Percentiles rank a stretch among this genome's conserved stretches.
Evolutionary conservation across 1,140 invertebrate genomes (phyloP).

Genomic region (Anastrepha ludens): DNA sequence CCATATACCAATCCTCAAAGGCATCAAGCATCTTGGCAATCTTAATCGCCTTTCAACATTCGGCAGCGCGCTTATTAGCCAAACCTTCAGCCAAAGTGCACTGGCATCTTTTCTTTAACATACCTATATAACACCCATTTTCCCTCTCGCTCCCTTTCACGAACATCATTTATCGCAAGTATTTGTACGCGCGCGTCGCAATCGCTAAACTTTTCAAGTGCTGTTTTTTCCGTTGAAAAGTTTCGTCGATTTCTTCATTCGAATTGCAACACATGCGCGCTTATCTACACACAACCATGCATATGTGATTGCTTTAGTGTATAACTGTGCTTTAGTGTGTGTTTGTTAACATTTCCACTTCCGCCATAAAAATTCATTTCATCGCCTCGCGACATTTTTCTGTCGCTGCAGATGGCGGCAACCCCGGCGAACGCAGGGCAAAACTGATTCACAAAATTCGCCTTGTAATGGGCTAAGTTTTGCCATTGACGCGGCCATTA

Average conservation of each 20-base stretch:
- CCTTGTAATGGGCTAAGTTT: slow-evolving; percentile 58
- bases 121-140: background rate
- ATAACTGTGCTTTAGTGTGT: background rate
- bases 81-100: slow-evolving; percentile 12
- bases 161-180: background rate
- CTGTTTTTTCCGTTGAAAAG: slow-evolving; percentile 49
- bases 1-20: no score
- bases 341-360: slow-evolving; percentile 28
- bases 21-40: background rate
- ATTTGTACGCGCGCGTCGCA: background rate
- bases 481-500: slow-evolving; percentile 59
- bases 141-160: background rate
- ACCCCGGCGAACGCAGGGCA: background rate
- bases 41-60: background rate
- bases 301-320: background rate
- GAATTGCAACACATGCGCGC: background rate
- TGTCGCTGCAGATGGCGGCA: background rate
- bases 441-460: background rate
- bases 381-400: slow-evolving; percentile 22
- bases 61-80: background rate
- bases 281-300: background rate
- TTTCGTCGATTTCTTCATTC: slow-evolving; percentile 38
- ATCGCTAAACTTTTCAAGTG: slow-evolving; percentile 21
- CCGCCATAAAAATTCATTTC: slow-evolving; percentile 30
- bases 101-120: background rate